phyloP scores from a whole-genome alignment of 2,113 vertebrate genomes.

The Nibea albiflora region DNA sequence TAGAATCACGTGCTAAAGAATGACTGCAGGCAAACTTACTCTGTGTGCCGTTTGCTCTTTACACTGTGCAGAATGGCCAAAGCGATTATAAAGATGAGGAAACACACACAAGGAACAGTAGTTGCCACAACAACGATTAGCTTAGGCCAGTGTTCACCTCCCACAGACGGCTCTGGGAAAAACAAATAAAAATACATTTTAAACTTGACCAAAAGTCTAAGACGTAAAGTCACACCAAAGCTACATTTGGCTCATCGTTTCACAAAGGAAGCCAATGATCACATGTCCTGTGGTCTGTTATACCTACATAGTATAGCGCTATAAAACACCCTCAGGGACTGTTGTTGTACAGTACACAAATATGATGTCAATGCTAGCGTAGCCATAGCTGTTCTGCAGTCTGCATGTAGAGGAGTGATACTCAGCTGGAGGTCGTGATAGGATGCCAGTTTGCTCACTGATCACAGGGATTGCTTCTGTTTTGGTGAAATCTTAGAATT shows the following conservation, averaged over 20 bases:
- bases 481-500: background rate
- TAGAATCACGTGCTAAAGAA: background rate
- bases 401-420: too few relatives aligned
- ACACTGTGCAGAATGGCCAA: background rate
- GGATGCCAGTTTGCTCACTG: too few relatives aligned
- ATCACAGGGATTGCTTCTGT: background rate
- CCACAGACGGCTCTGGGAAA: background rate
- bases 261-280: background rate
- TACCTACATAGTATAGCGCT: too few relatives aligned
- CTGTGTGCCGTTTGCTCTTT: background rate
- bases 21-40: slow-evolving; percentile 34
- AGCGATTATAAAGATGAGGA: slow-evolving; percentile 28
- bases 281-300: background rate
- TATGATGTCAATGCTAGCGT: background rate
- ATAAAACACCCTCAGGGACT: background rate
- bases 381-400: background rate
- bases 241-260: background rate
- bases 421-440: too few relatives aligned
- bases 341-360: background rate
- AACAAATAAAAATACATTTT: too few relatives aligned
- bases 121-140: background rate
- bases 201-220: too few relatives aligned
- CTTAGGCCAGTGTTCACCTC: fast-evolving
- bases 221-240: too few relatives aligned
- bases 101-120: slow-evolving; percentile 11